Percentiles rank a stretch among this genome's conserved stretches.
These are phyloP conservation scores for Macroramphosus scolopax DNA, from an alignment of 2,797 vertebrate genomes.

Conservation along the genomic window DNA sequence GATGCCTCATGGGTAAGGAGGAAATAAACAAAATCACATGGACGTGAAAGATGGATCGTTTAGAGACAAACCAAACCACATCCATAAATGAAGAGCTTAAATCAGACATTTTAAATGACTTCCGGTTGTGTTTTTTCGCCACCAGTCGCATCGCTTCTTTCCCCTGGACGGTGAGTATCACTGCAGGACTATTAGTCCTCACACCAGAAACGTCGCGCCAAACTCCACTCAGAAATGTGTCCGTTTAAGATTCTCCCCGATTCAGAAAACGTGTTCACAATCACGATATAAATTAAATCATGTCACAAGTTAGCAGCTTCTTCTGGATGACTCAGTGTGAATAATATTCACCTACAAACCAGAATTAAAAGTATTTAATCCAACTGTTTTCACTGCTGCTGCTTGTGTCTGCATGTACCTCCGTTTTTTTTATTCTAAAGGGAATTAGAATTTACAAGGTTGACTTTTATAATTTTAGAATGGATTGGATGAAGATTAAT, in stretches of 20 bases:
- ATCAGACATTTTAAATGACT: slow-evolving; percentile 42
- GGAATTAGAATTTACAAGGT: too few relatives aligned
- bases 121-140: slow-evolving; percentile 67
- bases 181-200: too few relatives aligned
- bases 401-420: too few relatives aligned
- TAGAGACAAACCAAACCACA: background rate
- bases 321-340: background rate
- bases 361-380: too few relatives aligned
- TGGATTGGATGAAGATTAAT: too few relatives aligned
- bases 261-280: background rate
- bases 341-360: too few relatives aligned
- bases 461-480: too few relatives aligned
- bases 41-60: slow-evolving; percentile 34
- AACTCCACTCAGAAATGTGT: background rate
- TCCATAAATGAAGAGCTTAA: background rate
- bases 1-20: slow-evolving; percentile 38
- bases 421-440: too few relatives aligned
- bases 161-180: slow-evolving; percentile 75
- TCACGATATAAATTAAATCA: accelerated
- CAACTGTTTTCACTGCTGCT: too few relatives aligned
- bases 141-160: slow-evolving; percentile 68
- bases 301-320: background rate
- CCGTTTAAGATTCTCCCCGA: background rate
- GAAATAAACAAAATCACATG: slow-evolving; percentile 51
- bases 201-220: background rate